phyloP scores from a whole-genome alignment of 2,797 vertebrate genomes.

The Gila robusta region DNA sequence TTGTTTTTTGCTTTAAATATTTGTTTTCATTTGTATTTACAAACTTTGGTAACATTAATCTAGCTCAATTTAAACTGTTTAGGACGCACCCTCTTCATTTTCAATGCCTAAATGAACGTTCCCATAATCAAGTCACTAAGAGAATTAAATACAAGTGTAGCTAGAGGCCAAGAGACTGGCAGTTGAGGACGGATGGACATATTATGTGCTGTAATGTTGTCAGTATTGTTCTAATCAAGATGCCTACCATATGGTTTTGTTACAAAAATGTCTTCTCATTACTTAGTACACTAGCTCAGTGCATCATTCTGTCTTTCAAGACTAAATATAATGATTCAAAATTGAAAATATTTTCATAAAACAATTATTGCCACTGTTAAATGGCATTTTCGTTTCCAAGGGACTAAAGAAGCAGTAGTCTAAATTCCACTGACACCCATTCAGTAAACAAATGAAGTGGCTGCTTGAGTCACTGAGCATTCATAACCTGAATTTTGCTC shows the following conservation, averaged over 20 bases:
- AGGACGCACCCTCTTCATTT: conserved; percentile 17
- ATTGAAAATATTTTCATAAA: not conserved
- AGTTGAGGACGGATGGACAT: not conserved
- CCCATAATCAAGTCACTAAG: conserved; percentile 41
- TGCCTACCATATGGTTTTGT: not conserved
- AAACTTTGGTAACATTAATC: not conserved
- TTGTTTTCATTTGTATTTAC: conserved; percentile 21
- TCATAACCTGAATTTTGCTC: conserved; percentile 66
- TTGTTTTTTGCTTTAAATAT: conserved; percentile 6
- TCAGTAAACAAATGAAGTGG: not conserved
- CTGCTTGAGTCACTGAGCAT: not conserved
- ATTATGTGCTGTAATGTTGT: conserved; percentile 31
- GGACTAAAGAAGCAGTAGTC: not conserved
- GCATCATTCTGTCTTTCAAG: not conserved
- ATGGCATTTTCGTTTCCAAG: not conserved
- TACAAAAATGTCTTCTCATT: not conserved
- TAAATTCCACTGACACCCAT: not conserved
- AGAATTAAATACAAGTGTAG: conserved; percentile 41
- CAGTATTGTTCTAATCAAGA: conserved; percentile 18
- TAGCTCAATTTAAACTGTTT: conserved; percentile 27
- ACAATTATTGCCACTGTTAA: not conserved
- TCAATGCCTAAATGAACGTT: conserved; percentile 18
- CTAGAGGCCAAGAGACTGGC: not conserved
- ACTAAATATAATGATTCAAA: not conserved
- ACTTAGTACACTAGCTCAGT: not conserved